Conservation (phyloP, 53 echinoderm and acorn worm species). For the Paelopatides confundens region DNA sequence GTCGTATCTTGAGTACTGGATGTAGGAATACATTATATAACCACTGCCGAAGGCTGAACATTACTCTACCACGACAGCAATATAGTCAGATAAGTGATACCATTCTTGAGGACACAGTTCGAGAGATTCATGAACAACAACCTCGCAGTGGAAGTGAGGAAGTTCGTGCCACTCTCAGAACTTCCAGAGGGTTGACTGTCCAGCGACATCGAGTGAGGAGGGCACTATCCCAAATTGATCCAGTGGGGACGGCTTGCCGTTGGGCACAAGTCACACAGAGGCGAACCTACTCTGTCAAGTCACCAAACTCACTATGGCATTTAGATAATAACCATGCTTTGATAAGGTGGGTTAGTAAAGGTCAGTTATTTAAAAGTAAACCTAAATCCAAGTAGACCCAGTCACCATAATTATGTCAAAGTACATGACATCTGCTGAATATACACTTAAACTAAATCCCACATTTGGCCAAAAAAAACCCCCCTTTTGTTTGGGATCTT, state of each 20-base stretch:
- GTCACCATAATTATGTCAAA: too few relatives aligned
- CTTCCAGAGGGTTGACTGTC: neutral
- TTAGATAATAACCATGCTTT: neutral
- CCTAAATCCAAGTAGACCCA: too few relatives aligned
- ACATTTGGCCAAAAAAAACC: too few relatives aligned
- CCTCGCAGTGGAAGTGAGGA: slow-evolving; percentile 12
- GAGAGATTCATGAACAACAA: neutral
- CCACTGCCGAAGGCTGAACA: neutral
- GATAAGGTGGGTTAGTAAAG: too few relatives aligned
- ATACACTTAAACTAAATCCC: too few relatives aligned
- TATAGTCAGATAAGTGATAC: neutral
- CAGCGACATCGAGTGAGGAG: neutral
- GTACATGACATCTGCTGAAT: too few relatives aligned
- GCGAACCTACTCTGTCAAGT: neutral
- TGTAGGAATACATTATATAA: slow-evolving; percentile 36
- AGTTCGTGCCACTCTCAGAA: neutral
- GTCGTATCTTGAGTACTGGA: slow-evolving; percentile 18
- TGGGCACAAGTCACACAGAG: slow-evolving; percentile 15
- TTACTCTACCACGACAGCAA: neutral
- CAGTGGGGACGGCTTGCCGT: neutral
- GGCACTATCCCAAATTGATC: neutral
- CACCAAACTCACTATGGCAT: slow-evolving; percentile 26
- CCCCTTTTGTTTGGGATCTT: too few relatives aligned
- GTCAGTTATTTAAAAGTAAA: too few relatives aligned
- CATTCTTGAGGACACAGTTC: neutral